These are phyloP conservation scores for Paraplagusia blochii DNA, from an alignment of 2,113 vertebrate species.

Conservation along the genomic window DNA sequence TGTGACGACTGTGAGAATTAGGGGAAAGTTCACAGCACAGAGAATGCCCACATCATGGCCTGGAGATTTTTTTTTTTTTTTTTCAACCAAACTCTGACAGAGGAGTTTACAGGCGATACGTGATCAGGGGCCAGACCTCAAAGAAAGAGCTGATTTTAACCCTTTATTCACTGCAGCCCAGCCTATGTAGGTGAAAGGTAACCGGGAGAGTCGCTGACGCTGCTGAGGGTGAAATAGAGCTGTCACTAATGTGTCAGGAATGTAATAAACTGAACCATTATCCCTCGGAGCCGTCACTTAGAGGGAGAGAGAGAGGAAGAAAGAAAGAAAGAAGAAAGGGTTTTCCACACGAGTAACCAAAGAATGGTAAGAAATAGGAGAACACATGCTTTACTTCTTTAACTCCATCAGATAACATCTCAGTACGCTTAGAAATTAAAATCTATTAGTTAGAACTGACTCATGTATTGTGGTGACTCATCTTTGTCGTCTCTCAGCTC, in stretches of 20 bases:
- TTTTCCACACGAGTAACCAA: conserved; percentile 5
- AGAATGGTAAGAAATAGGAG: not conserved
- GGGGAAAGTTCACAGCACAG: conserved; percentile 75
- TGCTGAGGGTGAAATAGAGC: conserved; percentile 32
- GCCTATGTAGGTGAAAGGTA: conserved; percentile 73
- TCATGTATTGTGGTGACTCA: too few relatives aligned
- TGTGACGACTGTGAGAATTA: conserved; percentile 76
- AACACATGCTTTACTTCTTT: conserved; percentile 13
- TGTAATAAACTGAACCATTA: conserved; percentile 42
- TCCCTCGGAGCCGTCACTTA: conserved; percentile 8
- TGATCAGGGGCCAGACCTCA: conserved; percentile 36
- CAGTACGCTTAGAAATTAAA: too few relatives aligned
- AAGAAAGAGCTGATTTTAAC: conserved; percentile 52
- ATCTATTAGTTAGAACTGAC: too few relatives aligned
- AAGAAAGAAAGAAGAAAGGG: not conserved
- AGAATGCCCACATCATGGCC: conserved; percentile 49
- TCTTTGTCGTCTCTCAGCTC: too few relatives aligned
- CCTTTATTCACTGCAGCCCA: conserved; percentile 49
- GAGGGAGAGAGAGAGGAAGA: too few relatives aligned
- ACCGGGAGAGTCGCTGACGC: conserved; percentile 43
- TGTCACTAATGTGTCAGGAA: conserved; percentile 29
- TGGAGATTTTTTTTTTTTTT: conserved; percentile 3
- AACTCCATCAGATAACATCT: too few relatives aligned
- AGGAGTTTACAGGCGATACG: conserved; percentile 17
- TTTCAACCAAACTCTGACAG: conserved; percentile 20